Evolutionary conservation across 2,888 invertebrate genomes (phyloP), one percentile per base, ranked within the genome.

Genomic region (Masnerella sp.): DNA sequence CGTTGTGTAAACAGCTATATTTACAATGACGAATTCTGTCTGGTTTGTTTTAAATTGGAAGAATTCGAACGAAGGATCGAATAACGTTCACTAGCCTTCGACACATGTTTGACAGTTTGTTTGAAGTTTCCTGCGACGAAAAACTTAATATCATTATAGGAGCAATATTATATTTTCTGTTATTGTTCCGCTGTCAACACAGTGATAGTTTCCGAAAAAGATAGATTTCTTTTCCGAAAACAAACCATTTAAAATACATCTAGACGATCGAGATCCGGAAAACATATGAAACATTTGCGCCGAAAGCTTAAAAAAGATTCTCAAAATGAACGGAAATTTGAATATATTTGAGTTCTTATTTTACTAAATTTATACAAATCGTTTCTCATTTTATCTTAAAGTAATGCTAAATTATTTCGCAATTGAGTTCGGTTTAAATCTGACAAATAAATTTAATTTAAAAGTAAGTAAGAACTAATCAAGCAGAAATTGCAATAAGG

Each of bases 401-500:
- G n/a, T n/a, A n/a, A n/a, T n/a, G n/a, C n/a, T n/a, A n/a, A n/a
- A n/a, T n/a, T n/a, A n/a, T n/a, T n/a, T n/a, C n/a, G n/a, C n/a
- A n/a, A n/a, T n/a, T n/a, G n/a, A n/a, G n/a, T n/a, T n/a, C n/a
- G n/a, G n/a, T n/a, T n/a, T n/a, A n/a, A n/a, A n/a, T n/a, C n/a
- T n/a, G n/a, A n/a, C n/a, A n/a, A n/a, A n/a, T n/a, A 65, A 67
- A 65, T 67, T 58, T 0, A 49, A 58, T 70, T 64, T 40, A 59
- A 45, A 72, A 47, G 36, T 38, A 38, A 52, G n/a, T 42, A 38
- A 42, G 22, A 34, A 49, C 34, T 56, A 67, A 72, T 61, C 34
- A 32, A 56, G 17, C 32, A 43, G 56, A 72, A 67, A 67, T 58
- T 30, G 43, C 34, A 56, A 51, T 51, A 59, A 8, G 72, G 72